A percentile compares a stretch with the other conserved stretches of the same genome.
Evolutionary conservation across 1,140 invertebrate genomes (phyloP).

Genomic region (Trichoplusia ni): DNA sequence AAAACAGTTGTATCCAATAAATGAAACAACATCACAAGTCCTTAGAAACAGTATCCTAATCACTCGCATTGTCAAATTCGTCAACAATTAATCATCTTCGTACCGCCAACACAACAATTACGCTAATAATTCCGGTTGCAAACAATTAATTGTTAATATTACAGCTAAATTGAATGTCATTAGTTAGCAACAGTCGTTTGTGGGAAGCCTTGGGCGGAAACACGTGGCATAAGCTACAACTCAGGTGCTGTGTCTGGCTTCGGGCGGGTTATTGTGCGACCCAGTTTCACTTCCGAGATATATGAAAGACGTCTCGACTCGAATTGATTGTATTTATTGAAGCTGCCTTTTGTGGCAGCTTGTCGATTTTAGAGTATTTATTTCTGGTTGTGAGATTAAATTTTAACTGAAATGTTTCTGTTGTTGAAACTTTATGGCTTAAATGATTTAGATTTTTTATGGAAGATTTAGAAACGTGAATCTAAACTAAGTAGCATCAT

Average conservation of each 20-base stretch:
- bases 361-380: too few relatives aligned
- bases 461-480: too few relatives aligned
- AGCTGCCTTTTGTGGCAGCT: neutral
- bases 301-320: neutral
- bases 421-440: too few relatives aligned
- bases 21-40: too few relatives aligned
- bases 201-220: slow-evolving; percentile 16
- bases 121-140: neutral
- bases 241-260: slow-evolving; percentile 8
- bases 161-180: slow-evolving; percentile 26
- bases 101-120: slow-evolving; percentile 3
- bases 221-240: slow-evolving; percentile 1
- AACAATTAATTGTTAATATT: slow-evolving; percentile 13
- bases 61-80: neutral
- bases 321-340: neutral
- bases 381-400: too few relatives aligned
- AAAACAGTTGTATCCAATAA: neutral
- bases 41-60: too few relatives aligned
- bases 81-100: slow-evolving; percentile 8
- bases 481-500: too few relatives aligned
- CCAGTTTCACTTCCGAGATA: slow-evolving; percentile 11
- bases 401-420: too few relatives aligned
- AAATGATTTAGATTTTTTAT: too few relatives aligned
- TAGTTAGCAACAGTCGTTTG: slow-evolving; percentile 14
- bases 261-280: slow-evolving; percentile 6